Base-by-base conservation (phyloP, 2,888 invertebrate genomes). In the Caenorhabditis wallacei region DNA sequence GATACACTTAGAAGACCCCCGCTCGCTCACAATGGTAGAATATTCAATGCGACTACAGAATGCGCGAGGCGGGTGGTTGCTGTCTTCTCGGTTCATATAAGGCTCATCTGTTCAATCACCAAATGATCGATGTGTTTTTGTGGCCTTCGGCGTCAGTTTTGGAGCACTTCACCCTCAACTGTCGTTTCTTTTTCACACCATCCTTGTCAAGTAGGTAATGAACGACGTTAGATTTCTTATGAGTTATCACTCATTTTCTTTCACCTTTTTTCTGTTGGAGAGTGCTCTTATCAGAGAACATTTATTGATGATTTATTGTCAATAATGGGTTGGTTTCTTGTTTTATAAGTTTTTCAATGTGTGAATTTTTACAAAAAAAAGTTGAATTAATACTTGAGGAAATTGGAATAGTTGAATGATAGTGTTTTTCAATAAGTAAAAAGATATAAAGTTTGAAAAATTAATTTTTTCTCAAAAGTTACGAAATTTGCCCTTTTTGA, bases 21-120 rank as follows among this genome's bases (percentile, higher is more conserved):
- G n/a, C n/a, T n/a, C n/a, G n/a, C n/a, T n/a, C 57, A 61, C 18
- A 69, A 40, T 53, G 26, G 30, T 46, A 46, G 63, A 78, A 78
- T 78, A 78, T 78, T 69, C 69, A 69, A 61, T 63, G 54, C 16
- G 48, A 46, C 61, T 78, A 78, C 43, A 43, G 63, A 70, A 78
- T 78, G 78, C 78, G 78, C 69, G 78, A 78, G 68, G 76, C 59
- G 68, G 69, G 63, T 61, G 76, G 53, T 46, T 75, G 75, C 40
- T 37, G 70, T 70, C 70, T 70, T 75, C 69, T 48, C 54, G 74
- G 82, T 76, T 76, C 82, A 76, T 82, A 82, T 71, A 82, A 82
- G 82, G 76, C 71, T 82, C 82, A 82, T 82, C 82, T 81, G 81
- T 64, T 59, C 81, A 74, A 70, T 75, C 75, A 75, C 57, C 70